These are phyloP conservation scores for Diplodus puntazzo DNA, from an alignment of 2,797 vertebrate species.

Conservation along the genomic window DNA sequence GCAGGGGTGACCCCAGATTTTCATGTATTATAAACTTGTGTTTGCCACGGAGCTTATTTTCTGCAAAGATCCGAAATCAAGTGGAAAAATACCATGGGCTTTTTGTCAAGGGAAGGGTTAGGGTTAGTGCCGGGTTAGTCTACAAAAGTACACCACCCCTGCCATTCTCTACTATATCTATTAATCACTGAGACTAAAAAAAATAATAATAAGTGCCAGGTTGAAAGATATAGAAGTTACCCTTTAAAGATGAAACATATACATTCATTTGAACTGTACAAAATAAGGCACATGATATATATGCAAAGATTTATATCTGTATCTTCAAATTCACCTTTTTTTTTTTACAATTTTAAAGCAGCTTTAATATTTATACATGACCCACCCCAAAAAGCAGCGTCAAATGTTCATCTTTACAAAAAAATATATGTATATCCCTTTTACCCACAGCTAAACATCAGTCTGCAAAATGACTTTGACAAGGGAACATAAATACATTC, in stretches of 20 bases:
- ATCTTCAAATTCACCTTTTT: conserved; percentile 44
- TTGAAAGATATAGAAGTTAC: no score
- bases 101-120: no score
- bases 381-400: conserved; percentile 67
- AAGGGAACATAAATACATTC: conserved; percentile 2
- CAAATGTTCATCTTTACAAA: conserved; percentile 39
- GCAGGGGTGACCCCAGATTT: no score
- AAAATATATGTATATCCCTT: conserved; percentile 42
- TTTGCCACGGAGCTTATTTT: no score
- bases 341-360: conserved; percentile 71
- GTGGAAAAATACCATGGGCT: no score
- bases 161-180: no score
- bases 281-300: conserved; percentile 46
- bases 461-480: conserved; percentile 31
- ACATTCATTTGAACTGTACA: conserved; percentile 73
- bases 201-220: no score
- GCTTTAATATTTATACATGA: conserved; percentile 65
- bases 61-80: no score
- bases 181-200: no score
- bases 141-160: no score
- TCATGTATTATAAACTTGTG: no score
- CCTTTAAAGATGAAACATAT: conserved; percentile 43
- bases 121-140: no score
- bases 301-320: conserved; percentile 22
- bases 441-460: not conserved